Conservation (phyloP, 2,797 vertebrate species). For the Enteromius treurensis region DNA sequence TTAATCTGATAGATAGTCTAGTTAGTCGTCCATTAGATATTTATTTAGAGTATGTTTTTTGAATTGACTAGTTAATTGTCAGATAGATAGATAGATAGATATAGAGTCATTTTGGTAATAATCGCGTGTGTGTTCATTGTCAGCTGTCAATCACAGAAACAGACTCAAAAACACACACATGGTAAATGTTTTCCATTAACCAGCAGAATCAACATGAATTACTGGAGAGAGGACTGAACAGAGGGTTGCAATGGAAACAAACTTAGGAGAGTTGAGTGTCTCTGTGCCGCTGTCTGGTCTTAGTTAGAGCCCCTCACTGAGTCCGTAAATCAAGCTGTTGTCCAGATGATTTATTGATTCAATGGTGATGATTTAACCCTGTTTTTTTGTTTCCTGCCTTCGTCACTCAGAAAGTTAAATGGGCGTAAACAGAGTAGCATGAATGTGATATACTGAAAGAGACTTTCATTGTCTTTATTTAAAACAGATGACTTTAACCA, state of each 20-base stretch:
- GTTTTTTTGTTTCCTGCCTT: neutral
- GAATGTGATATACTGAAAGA: neutral
- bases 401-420: neutral
- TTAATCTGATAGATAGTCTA: neutral
- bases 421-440: neutral
- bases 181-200: slow-evolving; percentile 11
- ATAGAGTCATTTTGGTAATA: too few species aligned
- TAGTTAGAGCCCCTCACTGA: slow-evolving; percentile 24
- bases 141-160: slow-evolving; percentile 1
- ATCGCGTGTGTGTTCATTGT: neutral
- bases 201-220: slow-evolving; percentile 1
- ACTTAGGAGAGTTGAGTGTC: neutral
- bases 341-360: slow-evolving; percentile 17
- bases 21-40: neutral
- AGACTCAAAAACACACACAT: neutral
- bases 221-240: neutral
- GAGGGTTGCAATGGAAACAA: slow-evolving; percentile 3
- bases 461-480: neutral
- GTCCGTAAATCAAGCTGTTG: neutral
- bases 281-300: slow-evolving; percentile 28
- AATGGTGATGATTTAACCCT: slow-evolving; percentile 3
- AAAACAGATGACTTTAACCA: neutral
- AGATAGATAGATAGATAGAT: neutral
- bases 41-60: neutral
- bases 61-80: neutral